These are phyloP conservation scores for Panthera uncia DNA, from an alignment of 2,113 vertebrate species.

Conservation along the genomic window DNA sequence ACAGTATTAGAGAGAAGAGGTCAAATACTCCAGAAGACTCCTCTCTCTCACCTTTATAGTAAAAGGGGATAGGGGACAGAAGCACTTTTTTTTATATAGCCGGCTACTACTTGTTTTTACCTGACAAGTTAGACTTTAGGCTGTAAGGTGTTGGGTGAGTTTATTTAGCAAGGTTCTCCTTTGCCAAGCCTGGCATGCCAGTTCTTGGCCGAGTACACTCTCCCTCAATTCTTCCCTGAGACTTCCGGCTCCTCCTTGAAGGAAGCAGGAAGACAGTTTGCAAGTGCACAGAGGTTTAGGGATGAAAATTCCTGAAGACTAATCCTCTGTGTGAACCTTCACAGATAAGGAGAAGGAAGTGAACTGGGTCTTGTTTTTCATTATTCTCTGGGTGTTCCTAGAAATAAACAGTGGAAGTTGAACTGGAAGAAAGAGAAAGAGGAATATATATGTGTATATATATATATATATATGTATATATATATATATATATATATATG, in stretches of 20 bases:
- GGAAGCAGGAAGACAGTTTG: background rate
- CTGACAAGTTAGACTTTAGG: background rate
- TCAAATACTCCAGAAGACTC: too few relatives aligned
- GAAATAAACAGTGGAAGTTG: background rate
- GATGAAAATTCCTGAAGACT: background rate
- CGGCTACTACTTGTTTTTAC: background rate
- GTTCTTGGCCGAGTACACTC: background rate
- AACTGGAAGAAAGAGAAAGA: background rate
- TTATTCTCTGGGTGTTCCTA: background rate
- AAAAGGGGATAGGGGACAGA: rapidly evolving
- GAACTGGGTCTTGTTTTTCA: background rate
- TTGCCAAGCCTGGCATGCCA: too few relatives aligned
- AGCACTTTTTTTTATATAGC: background rate
- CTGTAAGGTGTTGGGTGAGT: background rate
- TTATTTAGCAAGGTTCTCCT: background rate
- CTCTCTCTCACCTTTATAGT: background rate
- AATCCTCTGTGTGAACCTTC: background rate
- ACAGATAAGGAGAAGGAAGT: background rate
- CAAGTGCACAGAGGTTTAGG: background rate
- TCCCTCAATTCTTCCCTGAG: background rate
- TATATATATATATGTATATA: background rate
- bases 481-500: background rate
- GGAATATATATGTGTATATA: rapidly evolving
- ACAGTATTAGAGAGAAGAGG: background rate
- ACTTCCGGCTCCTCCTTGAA: background rate